A percentile compares a stretch with the other conserved stretches of the same genome.
Evolutionary conservation across 2,888 invertebrate genomes (phyloP).

Genomic region (Athalia circularis): DNA sequence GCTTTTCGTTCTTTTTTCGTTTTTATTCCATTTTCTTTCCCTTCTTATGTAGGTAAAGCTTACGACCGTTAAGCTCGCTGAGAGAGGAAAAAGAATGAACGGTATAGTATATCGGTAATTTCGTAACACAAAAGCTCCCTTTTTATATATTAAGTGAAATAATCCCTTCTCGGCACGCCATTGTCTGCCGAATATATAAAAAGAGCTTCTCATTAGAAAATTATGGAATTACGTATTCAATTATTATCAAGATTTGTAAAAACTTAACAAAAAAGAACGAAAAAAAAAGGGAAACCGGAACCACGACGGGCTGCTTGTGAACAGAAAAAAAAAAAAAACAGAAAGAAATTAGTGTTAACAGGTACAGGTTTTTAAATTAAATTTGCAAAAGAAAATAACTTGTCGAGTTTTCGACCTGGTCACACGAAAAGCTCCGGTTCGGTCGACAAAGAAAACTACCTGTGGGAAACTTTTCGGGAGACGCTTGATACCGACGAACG

Average conservation of each 20-base stretch:
- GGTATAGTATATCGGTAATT: background rate
- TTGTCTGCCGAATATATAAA: background rate
- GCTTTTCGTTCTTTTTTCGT: background rate
- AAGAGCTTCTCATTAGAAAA: background rate
- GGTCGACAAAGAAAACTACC: slow-evolving; percentile 29
- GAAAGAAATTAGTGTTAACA: too few species aligned
- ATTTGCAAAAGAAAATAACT: too few species aligned
- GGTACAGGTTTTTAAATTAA: too few species aligned
- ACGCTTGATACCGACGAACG: background rate
- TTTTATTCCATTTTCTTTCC: background rate
- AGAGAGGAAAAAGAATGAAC: too few species aligned
- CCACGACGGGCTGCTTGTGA: background rate
- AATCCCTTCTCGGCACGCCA: background rate
- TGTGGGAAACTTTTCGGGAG: slow-evolving; percentile 16
- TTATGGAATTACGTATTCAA: too few species aligned
- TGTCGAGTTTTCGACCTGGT: background rate
- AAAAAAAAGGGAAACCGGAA: background rate
- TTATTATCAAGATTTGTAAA: background rate
- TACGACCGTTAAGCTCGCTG: too few species aligned
- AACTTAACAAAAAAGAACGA: background rate
- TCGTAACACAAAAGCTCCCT: slow-evolving; percentile 1
- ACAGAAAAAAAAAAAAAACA: background rate
- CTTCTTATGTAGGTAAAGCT: background rate
- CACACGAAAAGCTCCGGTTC: background rate
- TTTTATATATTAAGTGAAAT: slow-evolving; percentile 1